Evolutionary conservation across 2,113 vertebrate species (phyloP), one percentile per base, ranked within the genome.

Genomic region (Rhegmatorhina hoffmannsi): DNA sequence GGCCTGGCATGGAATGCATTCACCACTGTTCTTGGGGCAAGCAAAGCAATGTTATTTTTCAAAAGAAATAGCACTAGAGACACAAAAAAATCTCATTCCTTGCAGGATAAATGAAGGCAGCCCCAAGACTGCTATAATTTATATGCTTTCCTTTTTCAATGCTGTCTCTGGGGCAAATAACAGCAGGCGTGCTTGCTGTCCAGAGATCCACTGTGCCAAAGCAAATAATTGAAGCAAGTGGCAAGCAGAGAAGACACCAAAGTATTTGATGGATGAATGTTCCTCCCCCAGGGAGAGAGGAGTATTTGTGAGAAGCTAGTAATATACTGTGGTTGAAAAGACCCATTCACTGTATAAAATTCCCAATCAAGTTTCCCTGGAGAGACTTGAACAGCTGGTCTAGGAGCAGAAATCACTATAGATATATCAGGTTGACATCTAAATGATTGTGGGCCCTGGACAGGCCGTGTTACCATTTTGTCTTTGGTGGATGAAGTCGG

Each of bases 171-270:
- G 64, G 75, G 72, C 67, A 90, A 69, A 50, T 33, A 75, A 29
- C 62, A 73, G 55, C 0, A 0, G 60, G 90, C 46, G 46, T 86
- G 34, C 77, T 89, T 1, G 2, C 52, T 8, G 9, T 68, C 90
- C 59, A 84, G 84, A 56, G 60, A 78, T 58, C 52, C 46, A 31
- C 84, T 84, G 50, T 78, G 77, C 89, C 81, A 89, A 78, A 92
- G 75, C 66, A 87, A 94, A 73, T 76, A 76, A 44, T 33, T 75
- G 67, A 40, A 66, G 70, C 69, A 82, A 7, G 2, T 90, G 83
- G 79, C 90, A 87, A 92, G 76, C 56, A 80, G 75, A 85, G 86
- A 86, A 84, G 26, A 83, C 83, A 90, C 55, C 79, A 47, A 88
- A 60, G 76, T 90, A 47, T 70, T 63, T 89, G 94, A 88, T 86